A percentile compares a stretch with the other conserved stretches of the same genome.
Conservation (phyloP, 37 sponge, comb jelly and placozoan genomes). For the Halisarca cf. caerulea region DNA sequence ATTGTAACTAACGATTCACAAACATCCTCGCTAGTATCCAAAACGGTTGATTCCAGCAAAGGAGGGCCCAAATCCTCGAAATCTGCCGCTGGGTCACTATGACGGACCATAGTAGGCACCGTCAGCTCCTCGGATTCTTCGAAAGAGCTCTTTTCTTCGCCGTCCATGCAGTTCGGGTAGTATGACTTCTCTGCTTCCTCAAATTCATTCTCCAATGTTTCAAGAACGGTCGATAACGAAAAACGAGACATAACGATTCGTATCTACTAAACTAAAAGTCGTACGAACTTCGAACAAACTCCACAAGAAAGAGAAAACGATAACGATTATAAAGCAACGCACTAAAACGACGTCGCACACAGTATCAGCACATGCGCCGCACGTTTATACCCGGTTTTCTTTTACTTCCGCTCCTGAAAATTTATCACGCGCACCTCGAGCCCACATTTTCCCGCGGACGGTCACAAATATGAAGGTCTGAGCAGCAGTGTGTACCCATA, state of each 20-base stretch:
- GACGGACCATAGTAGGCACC: too few species aligned
- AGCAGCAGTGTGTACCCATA: too few species aligned
- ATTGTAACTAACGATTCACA: too few species aligned
- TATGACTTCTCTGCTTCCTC: background rate
- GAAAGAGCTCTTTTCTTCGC: too few species aligned
- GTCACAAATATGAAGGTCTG: too few species aligned
- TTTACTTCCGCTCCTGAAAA: background rate
- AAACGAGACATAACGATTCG: background rate
- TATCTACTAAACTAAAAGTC: background rate
- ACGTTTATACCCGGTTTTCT: background rate
- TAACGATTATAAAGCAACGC: background rate
- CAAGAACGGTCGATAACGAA: background rate
- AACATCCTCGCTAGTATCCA: too few species aligned
- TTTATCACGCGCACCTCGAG: background rate
- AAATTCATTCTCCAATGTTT: background rate
- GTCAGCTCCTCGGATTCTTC: too few species aligned
- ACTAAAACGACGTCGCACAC: too few species aligned
- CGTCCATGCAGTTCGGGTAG: too few species aligned
- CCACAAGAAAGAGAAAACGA: background rate
- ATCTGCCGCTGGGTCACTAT: too few species aligned
- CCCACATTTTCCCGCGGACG: background rate
- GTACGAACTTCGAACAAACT: background rate
- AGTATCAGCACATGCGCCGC: background rate
- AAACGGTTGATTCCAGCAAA: too few species aligned
- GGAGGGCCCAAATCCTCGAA: too few species aligned